phyloP scores from a whole-genome alignment of 2,888 invertebrate species.

The Idaea dimidiata region DNA sequence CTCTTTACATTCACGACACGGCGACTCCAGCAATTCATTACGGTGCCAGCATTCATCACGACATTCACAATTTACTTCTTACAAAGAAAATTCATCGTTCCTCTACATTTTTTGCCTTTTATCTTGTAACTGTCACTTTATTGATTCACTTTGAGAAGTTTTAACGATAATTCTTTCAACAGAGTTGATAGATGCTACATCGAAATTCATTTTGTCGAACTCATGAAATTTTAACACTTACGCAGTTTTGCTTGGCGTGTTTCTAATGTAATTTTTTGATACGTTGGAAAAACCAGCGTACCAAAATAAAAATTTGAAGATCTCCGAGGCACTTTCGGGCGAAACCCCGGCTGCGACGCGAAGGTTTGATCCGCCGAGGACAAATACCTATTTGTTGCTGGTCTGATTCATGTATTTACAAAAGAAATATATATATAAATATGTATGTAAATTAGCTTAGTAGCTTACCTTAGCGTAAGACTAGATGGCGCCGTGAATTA shows the following conservation, averaged over 20 bases:
- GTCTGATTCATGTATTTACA: too few species aligned
- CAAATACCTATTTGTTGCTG: too few species aligned
- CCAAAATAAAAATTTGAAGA: too few species aligned
- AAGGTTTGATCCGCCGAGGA: too few species aligned
- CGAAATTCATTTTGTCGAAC: conserved; percentile 1
- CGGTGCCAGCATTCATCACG: conserved; percentile 26
- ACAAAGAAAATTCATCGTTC: conserved; percentile 25
- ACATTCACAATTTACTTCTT: conserved; percentile 25
- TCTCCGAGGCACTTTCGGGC: too few species aligned
- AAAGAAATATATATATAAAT: too few species aligned
- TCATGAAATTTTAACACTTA: background rate
- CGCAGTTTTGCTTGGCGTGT: background rate
- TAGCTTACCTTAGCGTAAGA: too few species aligned
- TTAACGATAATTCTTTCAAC: conserved; percentile 20
- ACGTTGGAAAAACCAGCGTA: too few species aligned
- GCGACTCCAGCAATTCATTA: conserved; percentile 25
- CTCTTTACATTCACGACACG: conserved; percentile 25
- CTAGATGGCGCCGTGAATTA: too few species aligned
- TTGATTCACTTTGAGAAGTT: conserved; percentile 20
- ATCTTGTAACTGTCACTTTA: conserved; percentile 24
- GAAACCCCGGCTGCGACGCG: too few species aligned
- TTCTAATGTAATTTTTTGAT: conserved; percentile 7
- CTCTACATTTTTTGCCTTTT: conserved; percentile 23
- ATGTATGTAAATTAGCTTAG: too few species aligned
- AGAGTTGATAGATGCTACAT: conserved; percentile 15